These are phyloP conservation scores for Monoplex corrugatus DNA, from an alignment of 2,888 invertebrate species.

Conservation along the genomic window DNA sequence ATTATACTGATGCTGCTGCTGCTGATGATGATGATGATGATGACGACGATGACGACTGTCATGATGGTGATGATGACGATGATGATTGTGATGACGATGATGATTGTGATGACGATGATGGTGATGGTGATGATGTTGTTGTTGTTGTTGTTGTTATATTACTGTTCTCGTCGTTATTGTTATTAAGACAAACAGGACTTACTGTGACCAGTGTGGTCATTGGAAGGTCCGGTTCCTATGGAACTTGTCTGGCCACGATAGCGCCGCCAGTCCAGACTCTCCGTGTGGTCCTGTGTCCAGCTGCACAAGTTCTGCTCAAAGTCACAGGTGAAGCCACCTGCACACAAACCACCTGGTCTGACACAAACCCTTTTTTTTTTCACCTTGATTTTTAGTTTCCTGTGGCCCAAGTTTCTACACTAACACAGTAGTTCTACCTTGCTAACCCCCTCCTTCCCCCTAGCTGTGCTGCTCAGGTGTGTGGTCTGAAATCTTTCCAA, in stretches of 20 bases:
- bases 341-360: background rate
- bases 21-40: too few relatives aligned
- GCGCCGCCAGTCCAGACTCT: slow-evolving; percentile 74
- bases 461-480: too few relatives aligned
- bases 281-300: slow-evolving; percentile 70
- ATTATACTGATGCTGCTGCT: too few relatives aligned
- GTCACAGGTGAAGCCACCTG: slow-evolving; percentile 69
- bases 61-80: background rate
- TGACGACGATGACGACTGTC: too few relatives aligned
- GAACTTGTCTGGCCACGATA: slow-evolving; percentile 63
- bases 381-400: too few relatives aligned
- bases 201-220: slow-evolving; percentile 66
- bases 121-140: background rate
- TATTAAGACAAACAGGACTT: slow-evolving; percentile 26
- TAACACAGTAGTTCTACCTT: too few relatives aligned
- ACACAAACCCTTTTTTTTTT: too few relatives aligned
- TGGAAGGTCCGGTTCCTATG: slow-evolving; percentile 67
- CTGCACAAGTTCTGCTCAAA: slow-evolving; percentile 73
- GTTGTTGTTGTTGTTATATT: too few relatives aligned
- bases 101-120: background rate
- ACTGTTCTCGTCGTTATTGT: too few relatives aligned
- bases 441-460: too few relatives aligned
- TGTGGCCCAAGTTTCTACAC: too few relatives aligned
- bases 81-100: background rate
- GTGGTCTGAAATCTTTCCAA: too few relatives aligned